Base-by-base conservation (phyloP, 35 echinoderm and acorn worm species). In the Strongylocentrotus purpuratus region DNA sequence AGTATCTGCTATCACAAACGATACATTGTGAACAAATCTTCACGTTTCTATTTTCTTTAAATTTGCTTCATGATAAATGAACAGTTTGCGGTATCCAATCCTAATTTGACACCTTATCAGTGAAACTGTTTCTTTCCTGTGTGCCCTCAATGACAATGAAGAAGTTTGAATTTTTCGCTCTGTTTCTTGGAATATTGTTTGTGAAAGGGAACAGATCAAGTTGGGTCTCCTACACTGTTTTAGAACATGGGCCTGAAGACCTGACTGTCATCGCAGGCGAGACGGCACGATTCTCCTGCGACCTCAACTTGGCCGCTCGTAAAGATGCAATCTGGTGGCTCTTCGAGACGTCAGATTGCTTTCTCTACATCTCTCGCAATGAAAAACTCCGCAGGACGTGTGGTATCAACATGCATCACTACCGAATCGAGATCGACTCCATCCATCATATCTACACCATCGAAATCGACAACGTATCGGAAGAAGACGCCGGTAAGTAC, bases 351-450 rank as follows among this genome's bases (percentile, higher is more conserved):
- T 32, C n/a, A 11, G 47, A 46, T 2, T 93, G 91, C 48, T 93
- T 93, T n/a, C 91, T 93, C 22, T 93, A 93, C 91, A 93, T 93
- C 13, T 55, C 91, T 52, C 91, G 91, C 13, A 93, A 93, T 46
- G 91, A 58, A 13, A 32, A 48, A 93, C 91, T 58, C 17, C 91
- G 91, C 17, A 33, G 22, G 17, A 93, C 91, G 4, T 93, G 91
- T 58, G 91, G 91, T 11, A 93, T 93, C 9, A 93, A 93, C 48
- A 93, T 93, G 45, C 32, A 93, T 46, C 91, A 93, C 91, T 93
- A 93, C 48, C 45, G 48, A 6, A 15, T 58, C 4, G 48, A 47
- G 45, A 93, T 93, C 91, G 91, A 93, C 48, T 2, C n/a, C 45
- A 93, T 93, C 14, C 91, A 93, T 28, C 91, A 55, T 22, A 58